Percentiles rank a stretch among this genome's conserved stretches.
These are phyloP conservation scores for Cyanoderma ruficeps DNA, from an alignment of 2,113 vertebrate species.

Conservation along the genomic window DNA sequence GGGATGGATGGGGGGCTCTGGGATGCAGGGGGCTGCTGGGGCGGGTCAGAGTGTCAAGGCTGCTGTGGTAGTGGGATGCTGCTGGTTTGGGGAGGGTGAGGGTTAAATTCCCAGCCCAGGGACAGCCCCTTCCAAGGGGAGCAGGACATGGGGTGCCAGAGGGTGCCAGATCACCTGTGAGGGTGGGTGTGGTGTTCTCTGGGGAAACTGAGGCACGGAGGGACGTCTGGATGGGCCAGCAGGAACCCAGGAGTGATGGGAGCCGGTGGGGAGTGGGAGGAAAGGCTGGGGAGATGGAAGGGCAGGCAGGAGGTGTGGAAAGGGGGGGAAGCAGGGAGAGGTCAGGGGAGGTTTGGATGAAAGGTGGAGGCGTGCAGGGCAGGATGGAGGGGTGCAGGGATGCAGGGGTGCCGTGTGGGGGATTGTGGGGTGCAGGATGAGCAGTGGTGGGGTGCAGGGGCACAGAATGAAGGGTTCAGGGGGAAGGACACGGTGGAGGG, in stretches of 20 bases:
- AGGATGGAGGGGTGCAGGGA: background rate
- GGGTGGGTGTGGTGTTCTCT: background rate
- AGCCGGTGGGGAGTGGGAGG: background rate
- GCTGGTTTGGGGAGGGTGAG: background rate
- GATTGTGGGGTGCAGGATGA: too few species aligned
- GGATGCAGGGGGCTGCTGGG: background rate
- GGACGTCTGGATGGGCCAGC: background rate
- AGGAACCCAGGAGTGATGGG: background rate
- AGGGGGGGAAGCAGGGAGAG: too few species aligned
- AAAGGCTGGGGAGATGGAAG: background rate
- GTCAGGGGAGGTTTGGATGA: background rate
- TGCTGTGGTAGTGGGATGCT: background rate
- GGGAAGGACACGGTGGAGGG: background rate
- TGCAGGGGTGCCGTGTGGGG: background rate
- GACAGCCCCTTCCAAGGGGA: background rate
- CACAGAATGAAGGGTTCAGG: background rate
- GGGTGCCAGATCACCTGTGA: background rate
- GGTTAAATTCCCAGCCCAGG: background rate
- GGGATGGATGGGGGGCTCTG: background rate
- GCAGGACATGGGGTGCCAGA: background rate
- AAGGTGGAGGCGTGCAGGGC: background rate
- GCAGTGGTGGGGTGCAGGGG: too few species aligned
- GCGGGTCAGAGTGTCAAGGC: background rate
- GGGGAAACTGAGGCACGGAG: background rate
- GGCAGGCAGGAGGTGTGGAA: background rate